Evolutionary conservation across 2,797 vertebrate genomes (phyloP).

Genomic region (Pyrocephalus nanus): DNA sequence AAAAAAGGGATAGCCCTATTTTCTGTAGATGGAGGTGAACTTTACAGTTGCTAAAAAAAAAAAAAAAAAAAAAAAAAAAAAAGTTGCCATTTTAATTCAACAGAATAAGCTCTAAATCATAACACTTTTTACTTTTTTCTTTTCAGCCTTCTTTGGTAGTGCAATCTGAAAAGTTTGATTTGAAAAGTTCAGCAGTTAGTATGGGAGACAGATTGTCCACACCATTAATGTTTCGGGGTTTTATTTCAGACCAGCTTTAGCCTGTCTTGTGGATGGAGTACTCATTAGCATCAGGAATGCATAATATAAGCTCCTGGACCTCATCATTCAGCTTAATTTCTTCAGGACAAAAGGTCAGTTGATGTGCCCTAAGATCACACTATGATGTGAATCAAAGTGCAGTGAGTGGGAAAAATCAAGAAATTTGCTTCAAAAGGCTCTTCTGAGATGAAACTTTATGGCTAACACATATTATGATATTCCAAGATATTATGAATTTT

Average conservation of each 20-base stretch:
- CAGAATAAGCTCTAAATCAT: background rate
- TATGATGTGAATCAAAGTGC: background rate
- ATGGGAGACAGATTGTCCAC: background rate
- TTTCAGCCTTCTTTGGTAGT: background rate
- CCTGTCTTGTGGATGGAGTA: background rate
- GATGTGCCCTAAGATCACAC: background rate
- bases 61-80: background rate
- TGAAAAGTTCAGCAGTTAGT: background rate
- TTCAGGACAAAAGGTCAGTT: slow-evolving; percentile 1
- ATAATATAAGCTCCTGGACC: background rate
- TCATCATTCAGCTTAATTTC: background rate
- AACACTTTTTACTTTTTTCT: background rate
- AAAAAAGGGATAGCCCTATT: background rate
- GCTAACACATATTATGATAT: background rate
- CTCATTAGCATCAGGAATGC: slow-evolving; percentile 20
- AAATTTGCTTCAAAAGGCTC: background rate
- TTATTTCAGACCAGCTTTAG: slow-evolving; percentile 5
- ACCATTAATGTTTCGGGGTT: background rate
- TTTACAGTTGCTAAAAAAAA: background rate
- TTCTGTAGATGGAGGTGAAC: background rate
- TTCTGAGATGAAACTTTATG: background rate
- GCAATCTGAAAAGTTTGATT: background rate
- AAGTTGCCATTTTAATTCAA: background rate
- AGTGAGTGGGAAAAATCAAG: background rate
- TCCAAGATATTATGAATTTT: background rate